Conservation (phyloP, 2,888 invertebrate genomes). For the Ommatoiulus sabulosus region DNA sequence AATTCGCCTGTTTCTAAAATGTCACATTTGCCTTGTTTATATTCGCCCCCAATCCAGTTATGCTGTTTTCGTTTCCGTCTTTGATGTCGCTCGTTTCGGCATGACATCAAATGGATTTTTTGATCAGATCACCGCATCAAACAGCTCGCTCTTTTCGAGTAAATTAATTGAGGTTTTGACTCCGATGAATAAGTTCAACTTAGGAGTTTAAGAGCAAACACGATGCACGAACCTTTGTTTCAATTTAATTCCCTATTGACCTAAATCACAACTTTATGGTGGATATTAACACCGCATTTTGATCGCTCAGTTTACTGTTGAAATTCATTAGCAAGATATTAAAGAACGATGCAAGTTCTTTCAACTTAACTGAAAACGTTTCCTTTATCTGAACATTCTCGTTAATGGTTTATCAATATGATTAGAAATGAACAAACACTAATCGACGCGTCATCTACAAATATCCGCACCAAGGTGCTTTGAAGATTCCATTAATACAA, state of each 20-base stretch:
- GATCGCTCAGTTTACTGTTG: too few relatives aligned
- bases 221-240: not conserved
- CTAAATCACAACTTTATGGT: not conserved
- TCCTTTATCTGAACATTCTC: not conserved
- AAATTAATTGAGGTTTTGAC: too few relatives aligned
- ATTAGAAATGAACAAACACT: too few relatives aligned
- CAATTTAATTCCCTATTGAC: not conserved
- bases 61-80: not conserved
- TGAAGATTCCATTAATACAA: too few relatives aligned
- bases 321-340: not conserved
- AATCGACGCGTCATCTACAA: too few relatives aligned
- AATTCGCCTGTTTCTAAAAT: not conserved
- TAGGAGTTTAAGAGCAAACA: not conserved
- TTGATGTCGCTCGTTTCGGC: slow-evolving; percentile 1
- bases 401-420: too few relatives aligned
- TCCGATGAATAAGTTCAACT: not conserved
- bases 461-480: too few relatives aligned
- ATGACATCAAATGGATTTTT: not conserved
- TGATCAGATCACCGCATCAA: not conserved
- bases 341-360: not conserved
- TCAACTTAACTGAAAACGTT: not conserved
- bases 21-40: not conserved
- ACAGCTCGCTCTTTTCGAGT: not conserved
- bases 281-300: not conserved
- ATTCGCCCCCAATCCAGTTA: not conserved